phyloP scores from a whole-genome alignment of 2,888 invertebrate species.

The Anthrax anthrax region DNA sequence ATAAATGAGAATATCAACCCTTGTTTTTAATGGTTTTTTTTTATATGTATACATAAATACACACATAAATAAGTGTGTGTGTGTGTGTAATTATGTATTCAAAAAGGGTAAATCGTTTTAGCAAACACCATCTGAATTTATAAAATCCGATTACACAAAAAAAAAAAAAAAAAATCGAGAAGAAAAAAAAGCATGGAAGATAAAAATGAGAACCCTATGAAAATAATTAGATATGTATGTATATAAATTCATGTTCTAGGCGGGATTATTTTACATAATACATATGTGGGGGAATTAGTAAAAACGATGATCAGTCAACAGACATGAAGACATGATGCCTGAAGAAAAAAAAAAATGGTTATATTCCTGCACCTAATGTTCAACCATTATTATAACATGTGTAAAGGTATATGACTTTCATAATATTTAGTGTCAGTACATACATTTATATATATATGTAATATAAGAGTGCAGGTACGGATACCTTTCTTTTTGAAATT shows the following conservation, averaged over 20 bases:
- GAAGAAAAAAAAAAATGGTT: no score
- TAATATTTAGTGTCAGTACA: no score
- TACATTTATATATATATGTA: no score
- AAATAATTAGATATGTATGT: no score
- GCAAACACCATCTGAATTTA: slow-evolving; percentile 13
- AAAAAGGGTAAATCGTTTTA: slow-evolving; percentile 8
- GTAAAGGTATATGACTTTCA: no score
- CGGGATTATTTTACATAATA: background rate
- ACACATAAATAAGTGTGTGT: background rate
- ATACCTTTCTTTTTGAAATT: no score
- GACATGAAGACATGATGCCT: no score
- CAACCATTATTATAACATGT: no score
- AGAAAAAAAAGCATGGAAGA: background rate
- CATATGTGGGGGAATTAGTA: background rate
- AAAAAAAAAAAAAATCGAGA: background rate
- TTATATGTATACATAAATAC: background rate
- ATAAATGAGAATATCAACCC: slow-evolving; percentile 4
- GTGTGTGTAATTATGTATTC: slow-evolving; percentile 11
- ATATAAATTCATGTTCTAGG: no score
- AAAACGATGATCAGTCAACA: background rate
- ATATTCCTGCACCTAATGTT: no score
- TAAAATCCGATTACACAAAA: slow-evolving; percentile 8
- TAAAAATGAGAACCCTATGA: background rate
- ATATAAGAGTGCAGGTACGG: no score
- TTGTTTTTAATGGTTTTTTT: background rate